These are phyloP conservation scores for Drosophila varians DNA, from an alignment of 1,140 invertebrate species.

Conservation along the genomic window DNA sequence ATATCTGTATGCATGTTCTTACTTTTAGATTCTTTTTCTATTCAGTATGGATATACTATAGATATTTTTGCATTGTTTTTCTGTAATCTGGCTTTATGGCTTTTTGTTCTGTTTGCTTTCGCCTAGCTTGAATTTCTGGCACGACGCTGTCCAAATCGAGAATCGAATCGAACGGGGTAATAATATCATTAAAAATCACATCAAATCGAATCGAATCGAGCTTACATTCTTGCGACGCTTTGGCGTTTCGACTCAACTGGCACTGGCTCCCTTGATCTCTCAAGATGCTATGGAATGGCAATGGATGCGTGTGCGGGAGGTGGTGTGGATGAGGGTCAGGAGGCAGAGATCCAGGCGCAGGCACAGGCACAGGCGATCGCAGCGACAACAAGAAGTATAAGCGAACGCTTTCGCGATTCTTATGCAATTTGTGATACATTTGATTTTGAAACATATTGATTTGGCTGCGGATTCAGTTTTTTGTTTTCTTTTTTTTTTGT, in stretches of 20 bases:
- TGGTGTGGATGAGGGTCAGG: not conserved
- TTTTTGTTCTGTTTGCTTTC: not conserved
- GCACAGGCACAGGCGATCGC: not conserved
- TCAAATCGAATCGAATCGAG: slow-evolving; percentile 18
- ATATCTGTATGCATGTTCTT: slow-evolving; percentile 36
- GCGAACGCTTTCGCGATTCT: slow-evolving; percentile 34
- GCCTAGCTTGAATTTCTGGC: not conserved
- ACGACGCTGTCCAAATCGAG: slow-evolving; percentile 10
- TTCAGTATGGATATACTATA: slow-evolving; percentile 11
- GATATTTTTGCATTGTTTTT: not conserved
- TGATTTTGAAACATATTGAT: slow-evolving; percentile 16
- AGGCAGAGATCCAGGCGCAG: slow-evolving; percentile 26
- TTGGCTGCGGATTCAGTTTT: slow-evolving; percentile 40
- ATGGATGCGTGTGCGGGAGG: not conserved
- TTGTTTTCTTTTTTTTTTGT: too few species aligned
- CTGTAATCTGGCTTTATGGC: slow-evolving; percentile 4
- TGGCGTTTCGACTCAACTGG: slow-evolving; percentile 12
- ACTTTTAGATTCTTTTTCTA: slow-evolving; percentile 24
- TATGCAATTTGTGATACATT: slow-evolving; percentile 63
- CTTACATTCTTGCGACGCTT: slow-evolving; percentile 5
- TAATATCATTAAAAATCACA: not conserved
- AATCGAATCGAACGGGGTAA: slow-evolving; percentile 10
- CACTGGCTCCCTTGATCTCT: slow-evolving; percentile 16
- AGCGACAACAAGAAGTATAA: slow-evolving; percentile 3
- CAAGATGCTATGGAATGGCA: not conserved